Conservation (phyloP, 2,113 vertebrate genomes). For the Clarias gariepinus region DNA sequence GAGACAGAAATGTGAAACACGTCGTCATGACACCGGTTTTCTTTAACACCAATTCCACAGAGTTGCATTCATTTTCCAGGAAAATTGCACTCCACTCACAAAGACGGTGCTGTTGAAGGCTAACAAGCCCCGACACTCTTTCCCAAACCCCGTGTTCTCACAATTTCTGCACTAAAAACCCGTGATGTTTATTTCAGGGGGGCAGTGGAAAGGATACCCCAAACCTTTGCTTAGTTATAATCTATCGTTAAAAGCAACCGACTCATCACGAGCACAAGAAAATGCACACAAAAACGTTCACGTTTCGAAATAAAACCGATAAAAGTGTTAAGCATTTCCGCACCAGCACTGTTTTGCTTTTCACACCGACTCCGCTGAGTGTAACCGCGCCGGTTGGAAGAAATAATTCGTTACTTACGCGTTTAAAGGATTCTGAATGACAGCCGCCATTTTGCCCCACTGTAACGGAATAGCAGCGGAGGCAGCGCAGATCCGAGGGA, state of each 20-base stretch:
- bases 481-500: conserved; percentile 75
- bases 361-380: not conserved
- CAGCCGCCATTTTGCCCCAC: conserved; percentile 99
- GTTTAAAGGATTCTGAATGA: conserved; percentile 99
- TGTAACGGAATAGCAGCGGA: conserved; percentile 96
- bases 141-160: not conserved
- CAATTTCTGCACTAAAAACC: not conserved
- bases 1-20: not conserved
- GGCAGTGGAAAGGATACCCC: not conserved
- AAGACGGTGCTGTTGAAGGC: not conserved
- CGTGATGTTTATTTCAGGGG: not conserved
- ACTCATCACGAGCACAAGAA: not conserved
- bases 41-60: not conserved
- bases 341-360: not conserved
- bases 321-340: not conserved
- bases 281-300: no score
- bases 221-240: not conserved
- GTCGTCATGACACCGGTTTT: not conserved
- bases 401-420: conserved; percentile 86
- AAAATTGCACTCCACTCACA: not conserved
- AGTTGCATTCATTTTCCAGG: not conserved
- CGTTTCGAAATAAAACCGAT: not conserved
- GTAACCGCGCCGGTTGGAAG: not conserved
- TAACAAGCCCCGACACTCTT: not conserved
- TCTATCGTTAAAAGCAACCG: not conserved